Percentiles rank a stretch among this genome's conserved stretches.
phyloP scores from a whole-genome alignment of 2,888 invertebrate genomes.

The Physocephala rufipes region DNA sequence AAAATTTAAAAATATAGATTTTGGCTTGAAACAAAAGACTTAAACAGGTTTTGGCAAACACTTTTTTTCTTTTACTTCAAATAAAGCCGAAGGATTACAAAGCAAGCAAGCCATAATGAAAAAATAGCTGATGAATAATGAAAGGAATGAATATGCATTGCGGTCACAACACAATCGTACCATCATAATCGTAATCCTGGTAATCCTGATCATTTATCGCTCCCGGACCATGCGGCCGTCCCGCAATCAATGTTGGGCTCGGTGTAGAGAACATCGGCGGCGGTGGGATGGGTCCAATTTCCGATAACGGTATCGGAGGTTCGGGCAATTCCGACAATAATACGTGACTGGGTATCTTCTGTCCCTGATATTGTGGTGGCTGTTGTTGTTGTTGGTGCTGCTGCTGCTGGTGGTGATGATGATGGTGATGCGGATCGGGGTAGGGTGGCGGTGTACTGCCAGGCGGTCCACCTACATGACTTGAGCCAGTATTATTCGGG shows the following conservation, averaged over 20 bases:
- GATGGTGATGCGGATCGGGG: constrained; percentile 57
- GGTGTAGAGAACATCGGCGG: constrained; percentile 96
- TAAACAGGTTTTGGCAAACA: too few relatives aligned
- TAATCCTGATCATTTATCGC: constrained; percentile 64
- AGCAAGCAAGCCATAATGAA: not conserved
- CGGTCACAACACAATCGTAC: constrained; percentile 65
- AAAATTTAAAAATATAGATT: not conserved
- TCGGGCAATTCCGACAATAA: constrained; percentile 89
- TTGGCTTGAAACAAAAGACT: too few relatives aligned
- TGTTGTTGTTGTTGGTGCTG: constrained; percentile 54
- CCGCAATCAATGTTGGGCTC: constrained; percentile 74
- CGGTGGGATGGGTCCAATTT: constrained; percentile 92
- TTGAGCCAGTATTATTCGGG: constrained; percentile 44
- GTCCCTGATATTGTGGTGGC: constrained; percentile 52
- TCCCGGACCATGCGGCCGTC: constrained; percentile 67
- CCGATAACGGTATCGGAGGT: constrained; percentile 90
- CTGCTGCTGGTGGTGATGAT: constrained; percentile 59
- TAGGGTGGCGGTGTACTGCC: constrained; percentile 64
- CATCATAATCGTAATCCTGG: constrained; percentile 74
- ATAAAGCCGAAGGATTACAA: not conserved
- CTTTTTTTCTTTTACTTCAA: not conserved
- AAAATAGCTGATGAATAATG: not conserved
- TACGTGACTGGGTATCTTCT: constrained; percentile 67
- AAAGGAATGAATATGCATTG: not conserved
- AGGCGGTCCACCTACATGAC: constrained; percentile 60